phyloP scores from a whole-genome alignment of 2,113 vertebrate genomes.

The Promerops cafer region DNA sequence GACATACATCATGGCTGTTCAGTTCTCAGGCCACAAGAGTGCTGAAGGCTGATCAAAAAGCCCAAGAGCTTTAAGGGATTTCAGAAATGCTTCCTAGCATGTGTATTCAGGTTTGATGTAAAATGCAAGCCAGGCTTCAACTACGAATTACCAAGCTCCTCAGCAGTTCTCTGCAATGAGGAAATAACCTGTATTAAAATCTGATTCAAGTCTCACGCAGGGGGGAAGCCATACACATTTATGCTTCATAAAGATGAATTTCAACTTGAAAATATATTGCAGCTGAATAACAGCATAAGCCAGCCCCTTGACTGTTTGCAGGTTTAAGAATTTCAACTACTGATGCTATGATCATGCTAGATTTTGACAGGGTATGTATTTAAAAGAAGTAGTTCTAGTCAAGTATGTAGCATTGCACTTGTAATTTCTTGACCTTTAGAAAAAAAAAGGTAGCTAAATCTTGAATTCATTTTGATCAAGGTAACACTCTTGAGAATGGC shows the following conservation, averaged over 20 bases:
- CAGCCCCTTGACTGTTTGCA: not conserved
- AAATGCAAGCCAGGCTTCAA: not conserved
- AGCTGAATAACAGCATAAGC: not conserved
- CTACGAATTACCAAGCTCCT: not conserved
- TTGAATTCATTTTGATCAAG: not conserved
- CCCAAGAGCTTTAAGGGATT: not conserved
- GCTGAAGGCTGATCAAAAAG: not conserved
- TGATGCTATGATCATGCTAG: not conserved
- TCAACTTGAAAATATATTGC: not conserved
- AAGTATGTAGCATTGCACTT: not conserved
- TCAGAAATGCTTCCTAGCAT: not conserved
- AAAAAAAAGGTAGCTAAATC: not conserved
- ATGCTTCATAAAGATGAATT: not conserved
- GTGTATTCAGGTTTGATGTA: not conserved
- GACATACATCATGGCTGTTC: not conserved
- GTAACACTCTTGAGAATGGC: not conserved
- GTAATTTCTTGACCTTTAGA: not conserved
- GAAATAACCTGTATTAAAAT: not conserved
- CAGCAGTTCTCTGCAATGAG: not conserved
- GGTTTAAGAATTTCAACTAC: not conserved
- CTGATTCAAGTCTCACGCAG: rapidly evolving
- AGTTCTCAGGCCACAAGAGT: not conserved
- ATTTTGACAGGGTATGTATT: not conserved
- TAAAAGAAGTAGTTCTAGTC: not conserved
- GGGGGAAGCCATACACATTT: not conserved